A percentile compares a stretch with the other conserved stretches of the same genome.
Evolutionary conservation across 2,888 invertebrate species (phyloP).

Genomic region (Rhagophthalmus giganteus): DNA sequence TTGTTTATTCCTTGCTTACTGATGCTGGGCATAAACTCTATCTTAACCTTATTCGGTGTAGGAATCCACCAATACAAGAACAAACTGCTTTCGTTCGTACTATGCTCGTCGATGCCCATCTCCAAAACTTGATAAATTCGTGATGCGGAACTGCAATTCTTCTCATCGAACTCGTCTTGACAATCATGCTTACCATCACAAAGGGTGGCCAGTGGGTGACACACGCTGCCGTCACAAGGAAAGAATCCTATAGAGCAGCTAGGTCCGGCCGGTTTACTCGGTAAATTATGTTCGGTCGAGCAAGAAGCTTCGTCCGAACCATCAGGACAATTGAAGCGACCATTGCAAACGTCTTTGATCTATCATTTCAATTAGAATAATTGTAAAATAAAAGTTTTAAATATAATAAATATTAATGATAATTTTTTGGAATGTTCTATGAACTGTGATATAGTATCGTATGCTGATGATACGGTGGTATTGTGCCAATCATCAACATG

Average conservation of each 20-base stretch:
- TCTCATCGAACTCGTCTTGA: slow-evolving; percentile 74
- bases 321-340: slow-evolving; percentile 60
- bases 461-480: too few relatives aligned
- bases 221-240: slow-evolving; percentile 63
- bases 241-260: slow-evolving; percentile 60
- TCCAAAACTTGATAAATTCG: slow-evolving; percentile 56
- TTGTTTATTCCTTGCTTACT: slow-evolving; percentile 57
- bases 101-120: slow-evolving; percentile 67
- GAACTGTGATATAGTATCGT: too few relatives aligned
- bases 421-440: too few relatives aligned
- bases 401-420: too few relatives aligned
- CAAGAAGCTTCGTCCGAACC: slow-evolving; percentile 58
- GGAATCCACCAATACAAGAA: slow-evolving; percentile 67
- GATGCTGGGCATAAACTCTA: slow-evolving; percentile 73
- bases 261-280: slow-evolving; percentile 52
- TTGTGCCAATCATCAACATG: too few relatives aligned
- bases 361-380: too few relatives aligned
- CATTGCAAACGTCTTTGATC: slow-evolving; percentile 58
- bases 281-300: slow-evolving; percentile 42
- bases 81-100: slow-evolving; percentile 66
- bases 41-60: slow-evolving; percentile 51
- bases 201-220: slow-evolving; percentile 62
- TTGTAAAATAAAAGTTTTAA: too few relatives aligned
- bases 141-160: slow-evolving; percentile 60
- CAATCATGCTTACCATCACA: slow-evolving; percentile 75